phyloP scores from a whole-genome alignment of 2,113 vertebrate species.

The Benitochromis conjunctus region DNA sequence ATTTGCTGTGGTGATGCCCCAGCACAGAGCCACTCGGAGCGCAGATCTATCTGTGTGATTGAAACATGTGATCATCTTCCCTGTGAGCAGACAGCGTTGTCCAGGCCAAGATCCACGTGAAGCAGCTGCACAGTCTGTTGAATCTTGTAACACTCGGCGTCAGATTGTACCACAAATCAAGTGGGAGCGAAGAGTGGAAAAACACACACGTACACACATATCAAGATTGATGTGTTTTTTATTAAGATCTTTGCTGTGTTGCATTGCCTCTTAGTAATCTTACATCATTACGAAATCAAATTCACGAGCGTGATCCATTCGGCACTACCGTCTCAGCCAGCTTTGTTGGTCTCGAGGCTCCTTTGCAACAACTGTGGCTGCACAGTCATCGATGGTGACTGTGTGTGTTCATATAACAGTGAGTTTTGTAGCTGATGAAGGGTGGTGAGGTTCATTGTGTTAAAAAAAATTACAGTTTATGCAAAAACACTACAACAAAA shows the following conservation, averaged over 20 bases:
- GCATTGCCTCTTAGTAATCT: slow-evolving; percentile 49
- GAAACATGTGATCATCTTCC: slow-evolving; percentile 63
- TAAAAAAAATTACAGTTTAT: slow-evolving; percentile 31
- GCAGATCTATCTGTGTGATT: slow-evolving; percentile 58
- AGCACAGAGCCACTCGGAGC: slow-evolving; percentile 51
- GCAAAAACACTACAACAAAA: slow-evolving; percentile 10
- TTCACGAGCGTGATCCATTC: slow-evolving; percentile 28
- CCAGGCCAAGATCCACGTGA: slow-evolving; percentile 58
- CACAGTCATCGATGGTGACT: slow-evolving; percentile 40
- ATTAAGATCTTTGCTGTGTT: slow-evolving; percentile 59
- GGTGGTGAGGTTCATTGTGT: slow-evolving; percentile 16
- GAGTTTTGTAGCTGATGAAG: slow-evolving; percentile 13
- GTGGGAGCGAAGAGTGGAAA: slow-evolving; percentile 24
- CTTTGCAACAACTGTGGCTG: slow-evolving; percentile 13
- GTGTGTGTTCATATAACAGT: slow-evolving; percentile 41
- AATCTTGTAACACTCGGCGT: slow-evolving; percentile 55
- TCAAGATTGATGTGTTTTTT: slow-evolving; percentile 53
- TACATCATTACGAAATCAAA: slow-evolving; percentile 53
- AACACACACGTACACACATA: slow-evolving; percentile 5
- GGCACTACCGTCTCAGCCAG: slow-evolving; percentile 22
- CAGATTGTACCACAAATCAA: slow-evolving; percentile 47
- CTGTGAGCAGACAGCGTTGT: slow-evolving; percentile 60
- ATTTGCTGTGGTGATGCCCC: slow-evolving; percentile 36
- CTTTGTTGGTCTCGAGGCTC: slow-evolving; percentile 41
- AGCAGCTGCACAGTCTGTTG: slow-evolving; percentile 64